Base-by-base conservation (phyloP, 2,888 invertebrate species). In the Eupithecia insigniata region DNA sequence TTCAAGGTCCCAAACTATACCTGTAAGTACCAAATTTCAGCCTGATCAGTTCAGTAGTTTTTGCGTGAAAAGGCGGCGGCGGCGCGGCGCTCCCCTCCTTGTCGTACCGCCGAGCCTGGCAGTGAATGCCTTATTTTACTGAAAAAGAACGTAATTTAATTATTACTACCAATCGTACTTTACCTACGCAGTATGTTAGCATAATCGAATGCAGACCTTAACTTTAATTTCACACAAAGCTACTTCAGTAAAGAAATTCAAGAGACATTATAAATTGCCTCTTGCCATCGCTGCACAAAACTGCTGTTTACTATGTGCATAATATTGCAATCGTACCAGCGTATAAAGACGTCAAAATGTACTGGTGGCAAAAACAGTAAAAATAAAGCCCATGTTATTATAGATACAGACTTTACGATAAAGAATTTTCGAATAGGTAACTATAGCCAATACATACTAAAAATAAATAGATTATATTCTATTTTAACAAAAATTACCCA, bases 321-420 rank as follows among this genome's bases (percentile, higher is more conserved):
- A 91, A 89, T 92, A 92, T 90, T 91, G 89, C 88, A 87, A 87
- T 87, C 87, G 84, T 87, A 84, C 86, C 85, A 84, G 86, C 85
- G 81, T 89, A 93, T 93, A 93, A 92, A 92, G 92, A 92, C 91
- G 89, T 93, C 92, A 90, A 84, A 87, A 79, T 77, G 90, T 90
- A 90, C 70, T n/a, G 88, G 71, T 75, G 75, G 82, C 83, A 85
- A 79, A 76, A 78, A 36, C 51, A 28, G 28, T 60, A 22, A 51
- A 22, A 22, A 10, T 0, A 60, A 18, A 58, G 30, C 8, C 2
- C 2, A 30, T 30, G 10, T n/a, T n/a, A 8, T n/a, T n/a, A n/a
- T n/a, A n/a, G n/a, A n/a, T 46, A 8, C 46, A n/a, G 46, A 46
- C 46, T n/a, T n/a, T 43, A 16, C 6, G 7, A 51, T 22, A 10